Conservation (phyloP, 2,113 vertebrate genomes). For the Heptranchias perlo region DNA sequence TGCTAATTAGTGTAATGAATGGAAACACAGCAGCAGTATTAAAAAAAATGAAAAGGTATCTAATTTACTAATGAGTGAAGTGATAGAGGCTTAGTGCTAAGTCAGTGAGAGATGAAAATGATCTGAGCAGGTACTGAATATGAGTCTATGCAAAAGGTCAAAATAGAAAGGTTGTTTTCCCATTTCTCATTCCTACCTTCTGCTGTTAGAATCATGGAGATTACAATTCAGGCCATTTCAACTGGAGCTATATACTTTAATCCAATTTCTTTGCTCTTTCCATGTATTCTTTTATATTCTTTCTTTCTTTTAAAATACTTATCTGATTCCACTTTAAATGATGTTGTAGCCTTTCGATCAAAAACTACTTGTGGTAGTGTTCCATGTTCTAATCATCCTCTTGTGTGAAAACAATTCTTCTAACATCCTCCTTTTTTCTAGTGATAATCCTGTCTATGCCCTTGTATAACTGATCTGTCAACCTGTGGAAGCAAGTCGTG, state of each 20-base stretch:
- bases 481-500: neutral
- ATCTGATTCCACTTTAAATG: neutral
- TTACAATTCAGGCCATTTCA: neutral
- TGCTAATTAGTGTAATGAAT: conserved; percentile 19
- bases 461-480: neutral
- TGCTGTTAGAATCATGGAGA: neutral
- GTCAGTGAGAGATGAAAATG: neutral
- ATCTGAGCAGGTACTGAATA: neutral
- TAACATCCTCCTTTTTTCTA: neutral
- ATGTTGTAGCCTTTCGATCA: neutral
- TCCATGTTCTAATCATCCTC: neutral
- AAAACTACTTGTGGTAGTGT: neutral
- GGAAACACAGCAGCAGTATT: neutral
- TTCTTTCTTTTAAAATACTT: neutral
- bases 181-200: neutral
- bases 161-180: neutral
- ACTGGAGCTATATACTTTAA: neutral
- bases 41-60: neutral
- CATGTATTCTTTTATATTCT: neutral
- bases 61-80: conserved; percentile 31
- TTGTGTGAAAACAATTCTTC: neutral
- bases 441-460: neutral
- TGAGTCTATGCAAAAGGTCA: neutral
- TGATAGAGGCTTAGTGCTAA: neutral
- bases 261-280: neutral